Conservation (phyloP, 2,797 vertebrate species). For the Neosalanx taihuensis region DNA sequence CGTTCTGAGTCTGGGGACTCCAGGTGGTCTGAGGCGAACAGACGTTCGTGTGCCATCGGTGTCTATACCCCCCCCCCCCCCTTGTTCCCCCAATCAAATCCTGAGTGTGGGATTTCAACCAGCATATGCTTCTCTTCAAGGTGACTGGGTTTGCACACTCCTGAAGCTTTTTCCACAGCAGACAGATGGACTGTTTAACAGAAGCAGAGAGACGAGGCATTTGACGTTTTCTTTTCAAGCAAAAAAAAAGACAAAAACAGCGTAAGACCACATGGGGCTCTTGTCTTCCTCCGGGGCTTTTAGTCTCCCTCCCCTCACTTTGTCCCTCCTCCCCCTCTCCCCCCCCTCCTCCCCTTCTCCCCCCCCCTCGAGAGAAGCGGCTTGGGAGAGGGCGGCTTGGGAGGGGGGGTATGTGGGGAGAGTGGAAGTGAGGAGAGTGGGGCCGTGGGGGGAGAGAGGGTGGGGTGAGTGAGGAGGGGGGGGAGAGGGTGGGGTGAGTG, state of each 20-base stretch:
- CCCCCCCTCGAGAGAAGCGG: too few relatives aligned
- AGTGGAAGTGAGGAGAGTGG: too few relatives aligned
- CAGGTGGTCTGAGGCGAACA: too few relatives aligned
- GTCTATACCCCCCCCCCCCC: not conserved
- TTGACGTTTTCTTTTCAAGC: slow-evolving; percentile 2
- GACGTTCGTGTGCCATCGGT: not conserved
- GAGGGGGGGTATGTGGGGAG: too few relatives aligned
- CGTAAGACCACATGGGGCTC: not conserved
- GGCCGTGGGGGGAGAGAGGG: too few relatives aligned
- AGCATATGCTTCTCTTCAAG: slow-evolving; percentile 8
- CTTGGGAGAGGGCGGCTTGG: too few relatives aligned
- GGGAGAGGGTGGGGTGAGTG: not conserved
- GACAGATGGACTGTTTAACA: slow-evolving; percentile 8
- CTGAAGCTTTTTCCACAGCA: slow-evolving; percentile 3
- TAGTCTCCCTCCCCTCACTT: not conserved
- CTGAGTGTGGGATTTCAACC: not conserved
- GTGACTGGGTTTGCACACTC: not conserved
- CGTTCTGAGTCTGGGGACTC: too few relatives aligned
- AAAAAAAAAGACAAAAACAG: not conserved
- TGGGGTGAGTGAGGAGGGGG: too few relatives aligned
- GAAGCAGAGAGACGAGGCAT: slow-evolving; percentile 1
- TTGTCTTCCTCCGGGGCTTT: slow-evolving; percentile 10
- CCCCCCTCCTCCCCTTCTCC: not conserved
- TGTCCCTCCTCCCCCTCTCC: not conserved
- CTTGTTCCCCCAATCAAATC: not conserved